Percentiles rank a stretch among this genome's conserved stretches.
Evolutionary conservation across 2,888 invertebrate genomes (phyloP).

Genomic region (Xestia xanthographa): DNA sequence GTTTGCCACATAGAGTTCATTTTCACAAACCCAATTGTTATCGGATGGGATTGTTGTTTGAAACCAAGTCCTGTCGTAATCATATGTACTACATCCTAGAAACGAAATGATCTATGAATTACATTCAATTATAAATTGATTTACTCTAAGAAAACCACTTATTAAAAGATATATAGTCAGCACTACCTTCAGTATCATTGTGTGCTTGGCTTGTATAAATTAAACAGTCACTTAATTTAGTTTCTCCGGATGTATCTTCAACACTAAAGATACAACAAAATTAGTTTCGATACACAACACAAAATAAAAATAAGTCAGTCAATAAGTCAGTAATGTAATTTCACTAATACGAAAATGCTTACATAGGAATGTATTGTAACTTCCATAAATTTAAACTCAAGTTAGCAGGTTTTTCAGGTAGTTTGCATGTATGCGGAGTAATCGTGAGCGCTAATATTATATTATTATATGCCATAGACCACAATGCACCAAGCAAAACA

Average conservation of each 20-base stretch:
- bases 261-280: slow-evolving; percentile 46
- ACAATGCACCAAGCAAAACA: slow-evolving; percentile 77
- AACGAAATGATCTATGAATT: slow-evolving; percentile 30
- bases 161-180: background rate
- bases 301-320: no score
- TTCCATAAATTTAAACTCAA: slow-evolving; percentile 80
- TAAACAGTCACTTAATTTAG: slow-evolving; percentile 73
- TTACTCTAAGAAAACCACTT: background rate
- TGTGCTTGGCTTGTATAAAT: slow-evolving; percentile 62
- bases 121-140: background rate
- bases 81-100: slow-evolving; percentile 75
- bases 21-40: slow-evolving; percentile 81
- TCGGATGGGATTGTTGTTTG: slow-evolving; percentile 76
- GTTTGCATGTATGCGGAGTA: slow-evolving; percentile 83
- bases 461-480: slow-evolving; percentile 83
- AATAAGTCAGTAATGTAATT: background rate
- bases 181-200: slow-evolving; percentile 55
- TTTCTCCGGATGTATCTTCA: slow-evolving; percentile 43
- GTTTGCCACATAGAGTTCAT: slow-evolving; percentile 78
- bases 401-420: slow-evolving; percentile 78
- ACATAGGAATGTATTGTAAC: slow-evolving; percentile 76
- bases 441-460: slow-evolving; percentile 83
- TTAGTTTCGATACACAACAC: background rate
- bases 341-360: slow-evolving; percentile 52
- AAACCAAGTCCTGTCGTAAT: slow-evolving; percentile 80